phyloP scores from a whole-genome alignment of 2,113 vertebrate species.

The Psilopsiagon aymara region DNA sequence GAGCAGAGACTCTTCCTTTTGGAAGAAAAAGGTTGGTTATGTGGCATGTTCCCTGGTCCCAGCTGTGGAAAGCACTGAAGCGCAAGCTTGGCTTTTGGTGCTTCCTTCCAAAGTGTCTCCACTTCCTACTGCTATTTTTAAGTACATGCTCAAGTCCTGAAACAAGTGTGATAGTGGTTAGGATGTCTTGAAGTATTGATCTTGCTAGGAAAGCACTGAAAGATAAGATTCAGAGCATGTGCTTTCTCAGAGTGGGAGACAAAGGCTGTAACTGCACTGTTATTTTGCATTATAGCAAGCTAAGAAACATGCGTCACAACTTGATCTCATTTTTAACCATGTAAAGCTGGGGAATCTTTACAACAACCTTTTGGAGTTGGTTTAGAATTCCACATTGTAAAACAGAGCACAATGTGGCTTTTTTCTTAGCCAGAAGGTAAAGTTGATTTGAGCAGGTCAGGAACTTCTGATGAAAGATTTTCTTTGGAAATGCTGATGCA shows the following conservation, averaged over 20 bases:
- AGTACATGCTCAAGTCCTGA: neutral
- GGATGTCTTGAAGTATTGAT: neutral
- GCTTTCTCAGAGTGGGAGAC: neutral
- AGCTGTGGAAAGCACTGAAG: neutral
- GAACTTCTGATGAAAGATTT: neutral
- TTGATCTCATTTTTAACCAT: neutral
- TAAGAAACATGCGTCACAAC: neutral
- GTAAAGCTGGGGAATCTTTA: neutral
- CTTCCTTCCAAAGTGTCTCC: neutral
- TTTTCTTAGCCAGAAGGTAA: neutral
- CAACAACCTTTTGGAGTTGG: neutral
- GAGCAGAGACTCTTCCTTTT: neutral
- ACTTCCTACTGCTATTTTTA: slow-evolving; percentile 30
- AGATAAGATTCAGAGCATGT: neutral
- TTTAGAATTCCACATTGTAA: neutral
- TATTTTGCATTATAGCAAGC: neutral
- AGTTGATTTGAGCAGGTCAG: neutral
- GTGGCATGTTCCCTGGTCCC: neutral
- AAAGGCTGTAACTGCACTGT: neutral
- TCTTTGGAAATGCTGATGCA: neutral
- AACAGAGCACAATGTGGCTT: neutral
- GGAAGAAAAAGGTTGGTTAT: neutral
- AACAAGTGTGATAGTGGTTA: neutral
- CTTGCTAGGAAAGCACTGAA: neutral
- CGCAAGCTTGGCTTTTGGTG: neutral